These are phyloP conservation scores for Microtus oregoni DNA, from an alignment of 2,113 vertebrate genomes.

Conservation along the genomic window DNA sequence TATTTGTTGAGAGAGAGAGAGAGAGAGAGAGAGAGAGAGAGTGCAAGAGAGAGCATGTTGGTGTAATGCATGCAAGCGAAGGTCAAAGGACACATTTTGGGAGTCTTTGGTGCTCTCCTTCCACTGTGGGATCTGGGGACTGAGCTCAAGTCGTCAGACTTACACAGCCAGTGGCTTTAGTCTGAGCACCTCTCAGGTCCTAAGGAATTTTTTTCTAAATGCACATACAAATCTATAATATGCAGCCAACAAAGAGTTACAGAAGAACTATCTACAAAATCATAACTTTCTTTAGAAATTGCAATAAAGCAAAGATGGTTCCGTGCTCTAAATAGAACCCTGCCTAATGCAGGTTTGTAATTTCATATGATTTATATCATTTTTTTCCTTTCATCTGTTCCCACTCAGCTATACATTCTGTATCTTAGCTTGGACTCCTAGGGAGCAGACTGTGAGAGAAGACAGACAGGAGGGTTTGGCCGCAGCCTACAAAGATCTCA, in stretches of 20 bases:
- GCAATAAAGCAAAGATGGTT: background rate
- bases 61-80: background rate
- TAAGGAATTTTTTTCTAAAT: background rate
- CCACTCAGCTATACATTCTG: background rate
- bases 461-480: background rate
- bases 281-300: background rate
- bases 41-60: too few species aligned
- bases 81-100: too few species aligned
- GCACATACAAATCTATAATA: background rate
- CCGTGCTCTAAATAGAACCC: background rate
- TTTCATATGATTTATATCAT: background rate
- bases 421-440: background rate
- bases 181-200: background rate
- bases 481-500: background rate
- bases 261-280: background rate
- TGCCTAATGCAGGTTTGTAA: background rate
- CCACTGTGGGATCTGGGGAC: background rate
- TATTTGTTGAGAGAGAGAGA: background rate
- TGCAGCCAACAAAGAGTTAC: background rate
- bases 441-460: background rate
- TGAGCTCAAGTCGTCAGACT: background rate
- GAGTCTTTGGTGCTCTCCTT: background rate
- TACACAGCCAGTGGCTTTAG: background rate
- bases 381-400: background rate
- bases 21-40: background rate